These are phyloP conservation scores for Zaprionus nigranus DNA, from an alignment of 1,140 invertebrate genomes.

Conservation along the genomic window DNA sequence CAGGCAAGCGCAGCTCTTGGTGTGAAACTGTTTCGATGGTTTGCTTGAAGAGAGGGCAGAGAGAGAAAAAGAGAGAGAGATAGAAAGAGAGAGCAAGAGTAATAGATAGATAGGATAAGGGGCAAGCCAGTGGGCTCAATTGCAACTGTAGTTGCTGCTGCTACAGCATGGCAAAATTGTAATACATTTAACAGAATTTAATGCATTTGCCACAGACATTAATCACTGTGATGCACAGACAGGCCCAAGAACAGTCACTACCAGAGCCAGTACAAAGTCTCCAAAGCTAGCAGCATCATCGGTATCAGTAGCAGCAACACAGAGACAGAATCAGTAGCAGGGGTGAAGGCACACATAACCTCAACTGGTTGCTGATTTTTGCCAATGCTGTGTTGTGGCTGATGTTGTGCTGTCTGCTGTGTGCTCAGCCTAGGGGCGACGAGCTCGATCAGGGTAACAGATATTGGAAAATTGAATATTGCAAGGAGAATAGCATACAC, in stretches of 20 bases:
- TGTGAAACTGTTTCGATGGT: constrained; percentile 58
- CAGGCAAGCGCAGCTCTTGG: constrained; percentile 69
- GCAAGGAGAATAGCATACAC: constrained; percentile 59
- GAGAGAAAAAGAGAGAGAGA: constrained; percentile 28
- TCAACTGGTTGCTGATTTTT: constrained; percentile 70
- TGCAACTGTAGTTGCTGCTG: constrained; percentile 12
- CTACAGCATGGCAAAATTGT: constrained; percentile 73
- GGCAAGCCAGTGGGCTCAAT: background rate
- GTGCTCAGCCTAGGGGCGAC: constrained; percentile 37
- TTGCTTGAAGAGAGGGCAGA: background rate
- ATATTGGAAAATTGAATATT: constrained; percentile 83
- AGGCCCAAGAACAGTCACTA: constrained; percentile 49
- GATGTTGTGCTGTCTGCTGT: constrained; percentile 24
- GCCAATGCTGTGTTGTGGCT: constrained; percentile 60
- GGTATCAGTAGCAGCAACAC: constrained; percentile 14
- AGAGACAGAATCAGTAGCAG: constrained; percentile 17
- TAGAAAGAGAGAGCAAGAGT: background rate
- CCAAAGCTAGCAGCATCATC: background rate
- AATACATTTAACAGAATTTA: constrained; percentile 84
- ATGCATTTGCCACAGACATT: constrained; percentile 84
- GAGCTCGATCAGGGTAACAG: constrained; percentile 60
- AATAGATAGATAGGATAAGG: background rate
- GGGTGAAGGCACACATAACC: constrained; percentile 10
- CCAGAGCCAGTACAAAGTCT: constrained; percentile 31
- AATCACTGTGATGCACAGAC: constrained; percentile 83